Evolutionary conservation across 2,888 invertebrate genomes (phyloP).

Genomic region (Drosophila nr. perissopoda): DNA sequence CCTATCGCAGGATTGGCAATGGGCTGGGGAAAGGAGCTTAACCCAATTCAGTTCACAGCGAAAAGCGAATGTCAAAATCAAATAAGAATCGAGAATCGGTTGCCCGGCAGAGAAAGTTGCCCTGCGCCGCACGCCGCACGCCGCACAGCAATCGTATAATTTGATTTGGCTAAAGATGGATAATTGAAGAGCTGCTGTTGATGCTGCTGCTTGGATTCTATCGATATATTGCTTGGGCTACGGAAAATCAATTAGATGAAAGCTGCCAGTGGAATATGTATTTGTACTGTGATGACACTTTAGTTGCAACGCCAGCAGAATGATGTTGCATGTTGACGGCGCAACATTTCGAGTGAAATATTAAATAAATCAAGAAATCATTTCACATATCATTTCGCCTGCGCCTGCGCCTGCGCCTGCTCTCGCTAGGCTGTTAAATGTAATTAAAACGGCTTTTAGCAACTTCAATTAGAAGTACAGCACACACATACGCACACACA

Average conservation of each 20-base stretch:
- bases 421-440: slow-evolving; percentile 56
- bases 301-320: slow-evolving; percentile 52
- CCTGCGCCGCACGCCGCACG: neutral
- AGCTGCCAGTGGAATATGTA: slow-evolving; percentile 34
- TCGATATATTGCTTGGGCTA: slow-evolving; percentile 7
- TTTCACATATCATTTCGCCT: neutral
- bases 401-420: slow-evolving; percentile 2
- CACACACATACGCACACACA: slow-evolving; percentile 14
- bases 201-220: slow-evolving; percentile 4
- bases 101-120: neutral
- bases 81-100: slow-evolving; percentile 25
- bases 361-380: slow-evolving; percentile 9
- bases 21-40: slow-evolving; percentile 19
- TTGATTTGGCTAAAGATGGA: slow-evolving; percentile 58
- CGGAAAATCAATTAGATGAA: slow-evolving; percentile 68
- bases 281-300: slow-evolving; percentile 34
- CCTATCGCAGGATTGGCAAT: neutral
- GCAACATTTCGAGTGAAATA: slow-evolving; percentile 4
- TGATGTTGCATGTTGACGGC: slow-evolving; percentile 3
- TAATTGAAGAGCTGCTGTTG: slow-evolving; percentile 56
- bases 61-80: slow-evolving; percentile 32
- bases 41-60: slow-evolving; percentile 47
- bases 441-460: slow-evolving; percentile 76
- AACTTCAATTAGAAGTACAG: slow-evolving; percentile 69
- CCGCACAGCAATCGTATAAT: slow-evolving; percentile 41